Evolutionary conservation across 1,140 invertebrate species (phyloP).

Genomic region (Conus betulinus): DNA sequence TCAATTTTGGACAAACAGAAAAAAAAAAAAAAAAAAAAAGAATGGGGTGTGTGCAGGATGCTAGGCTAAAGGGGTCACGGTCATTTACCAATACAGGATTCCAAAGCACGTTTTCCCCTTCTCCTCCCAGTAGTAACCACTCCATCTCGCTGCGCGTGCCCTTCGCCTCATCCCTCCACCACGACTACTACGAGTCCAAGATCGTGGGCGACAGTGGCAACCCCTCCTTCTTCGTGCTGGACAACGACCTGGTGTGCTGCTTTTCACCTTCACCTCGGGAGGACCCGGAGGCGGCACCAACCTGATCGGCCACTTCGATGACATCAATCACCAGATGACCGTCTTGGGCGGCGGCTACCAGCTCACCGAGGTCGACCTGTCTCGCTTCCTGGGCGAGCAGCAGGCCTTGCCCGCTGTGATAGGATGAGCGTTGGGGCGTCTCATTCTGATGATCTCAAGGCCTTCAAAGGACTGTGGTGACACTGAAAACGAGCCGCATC

Average conservation of each 20-base stretch:
- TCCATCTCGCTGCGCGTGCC: slow-evolving; percentile 48
- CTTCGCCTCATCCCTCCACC: slow-evolving; percentile 27
- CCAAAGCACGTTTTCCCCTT: background rate
- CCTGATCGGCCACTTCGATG: slow-evolving; percentile 55
- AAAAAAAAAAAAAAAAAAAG: no score
- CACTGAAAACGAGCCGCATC: no score
- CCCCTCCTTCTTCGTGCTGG: slow-evolving; percentile 58
- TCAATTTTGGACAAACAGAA: no score
- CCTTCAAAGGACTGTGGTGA: no score
- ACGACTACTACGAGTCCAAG: slow-evolving; percentile 56
- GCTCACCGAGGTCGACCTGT: slow-evolving; percentile 55
- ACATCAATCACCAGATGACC: slow-evolving; percentile 54
- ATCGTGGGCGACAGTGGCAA: slow-evolving; percentile 63
- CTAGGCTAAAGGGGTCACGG: no score
- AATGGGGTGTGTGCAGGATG: no score
- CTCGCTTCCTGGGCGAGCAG: background rate
- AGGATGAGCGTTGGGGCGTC: background rate
- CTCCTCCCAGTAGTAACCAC: slow-evolving; percentile 24
- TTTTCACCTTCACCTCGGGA: slow-evolving; percentile 62
- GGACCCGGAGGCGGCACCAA: slow-evolving; percentile 58
- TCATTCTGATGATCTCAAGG: no score
- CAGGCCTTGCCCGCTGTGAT: slow-evolving; percentile 1
- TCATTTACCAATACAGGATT: no score
- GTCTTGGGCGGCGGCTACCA: slow-evolving; percentile 51
- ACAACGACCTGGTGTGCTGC: slow-evolving; percentile 57